These are phyloP conservation scores for Ischnura elegans DNA, from an alignment of 2,888 invertebrate species.

Conservation along the genomic window DNA sequence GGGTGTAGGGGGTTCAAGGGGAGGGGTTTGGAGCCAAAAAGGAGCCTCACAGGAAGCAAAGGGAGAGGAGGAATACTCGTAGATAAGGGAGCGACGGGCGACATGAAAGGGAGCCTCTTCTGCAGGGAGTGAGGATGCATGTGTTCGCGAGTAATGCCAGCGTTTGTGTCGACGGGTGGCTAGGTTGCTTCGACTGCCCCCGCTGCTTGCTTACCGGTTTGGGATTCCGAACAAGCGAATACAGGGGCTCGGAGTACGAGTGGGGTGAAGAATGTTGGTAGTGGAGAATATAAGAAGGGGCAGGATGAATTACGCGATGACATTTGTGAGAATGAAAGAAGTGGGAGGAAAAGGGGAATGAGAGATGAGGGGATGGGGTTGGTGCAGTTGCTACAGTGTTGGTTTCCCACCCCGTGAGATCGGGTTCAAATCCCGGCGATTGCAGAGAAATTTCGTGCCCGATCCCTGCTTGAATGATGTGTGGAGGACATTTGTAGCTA, in stretches of 20 bases:
- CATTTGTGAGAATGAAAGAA: background rate
- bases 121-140: conserved; percentile 4
- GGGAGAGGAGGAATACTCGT: background rate
- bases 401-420: too few relatives aligned
- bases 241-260: background rate
- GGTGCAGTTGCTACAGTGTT: too few relatives aligned
- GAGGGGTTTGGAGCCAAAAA: background rate
- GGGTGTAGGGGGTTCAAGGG: background rate
- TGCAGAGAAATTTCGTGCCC: too few relatives aligned
- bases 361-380: background rate
- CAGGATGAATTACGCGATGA: background rate
- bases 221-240: background rate
- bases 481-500: too few relatives aligned
- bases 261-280: background rate
- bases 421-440: too few relatives aligned
- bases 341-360: conserved; percentile 19
- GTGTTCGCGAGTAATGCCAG: conserved; percentile 51
- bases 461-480: too few relatives aligned
- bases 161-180: conserved; percentile 40
- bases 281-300: background rate
- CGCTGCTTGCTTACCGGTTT: background rate
- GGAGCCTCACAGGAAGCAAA: background rate
- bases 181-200: too few relatives aligned
- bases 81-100: background rate
- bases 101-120: background rate